Conservation (phyloP, 2,888 invertebrate genomes). For the Erpobdella octoculata region DNA sequence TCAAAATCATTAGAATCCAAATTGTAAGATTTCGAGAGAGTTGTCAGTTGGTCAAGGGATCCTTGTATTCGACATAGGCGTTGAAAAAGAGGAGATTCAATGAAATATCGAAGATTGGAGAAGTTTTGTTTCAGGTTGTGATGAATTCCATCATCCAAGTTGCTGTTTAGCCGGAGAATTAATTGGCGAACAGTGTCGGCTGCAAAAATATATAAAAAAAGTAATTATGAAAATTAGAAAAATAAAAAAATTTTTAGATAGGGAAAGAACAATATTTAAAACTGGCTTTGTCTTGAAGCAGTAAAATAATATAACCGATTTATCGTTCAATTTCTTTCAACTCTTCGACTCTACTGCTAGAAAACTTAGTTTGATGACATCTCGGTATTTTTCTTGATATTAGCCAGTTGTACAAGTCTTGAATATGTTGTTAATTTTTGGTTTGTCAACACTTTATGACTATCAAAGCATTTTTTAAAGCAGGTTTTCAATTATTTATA, state of each 20-base stretch:
- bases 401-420: too few relatives aligned
- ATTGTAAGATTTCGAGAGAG: slow-evolving; percentile 22
- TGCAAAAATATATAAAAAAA: background rate
- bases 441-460: too few relatives aligned
- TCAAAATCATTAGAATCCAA: slow-evolving; percentile 69
- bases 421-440: too few relatives aligned
- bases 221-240: background rate
- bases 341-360: too few relatives aligned
- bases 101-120: slow-evolving; percentile 70
- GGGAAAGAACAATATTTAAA: background rate
- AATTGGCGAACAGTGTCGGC: slow-evolving; percentile 6
- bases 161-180: slow-evolving; percentile 8
- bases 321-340: background rate
- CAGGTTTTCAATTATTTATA: too few relatives aligned
- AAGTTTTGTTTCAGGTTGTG: slow-evolving; percentile 60
- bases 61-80: slow-evolving; percentile 85
- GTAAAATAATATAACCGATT: background rate
- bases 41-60: slow-evolving; percentile 73
- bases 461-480: too few relatives aligned
- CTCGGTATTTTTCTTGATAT: too few relatives aligned
- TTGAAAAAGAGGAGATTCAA: slow-evolving; percentile 79
- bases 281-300: background rate
- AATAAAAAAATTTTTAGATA: background rate
- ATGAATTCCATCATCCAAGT: slow-evolving; percentile 20
- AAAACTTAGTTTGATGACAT: too few relatives aligned